Base-by-base conservation (phyloP, 2,113 vertebrate species). In the Gambusia holbrooki region DNA sequence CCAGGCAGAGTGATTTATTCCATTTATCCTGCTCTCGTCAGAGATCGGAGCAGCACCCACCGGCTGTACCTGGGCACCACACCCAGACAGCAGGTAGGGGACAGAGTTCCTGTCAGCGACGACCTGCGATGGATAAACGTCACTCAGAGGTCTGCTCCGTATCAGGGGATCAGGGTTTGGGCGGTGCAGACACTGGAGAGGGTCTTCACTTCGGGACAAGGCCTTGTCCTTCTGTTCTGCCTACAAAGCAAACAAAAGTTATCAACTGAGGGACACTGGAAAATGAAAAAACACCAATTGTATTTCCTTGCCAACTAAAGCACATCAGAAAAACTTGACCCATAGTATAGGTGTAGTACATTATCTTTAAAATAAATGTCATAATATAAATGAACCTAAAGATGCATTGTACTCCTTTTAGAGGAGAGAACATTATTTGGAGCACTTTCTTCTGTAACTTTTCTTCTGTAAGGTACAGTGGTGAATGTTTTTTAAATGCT, bases 31-130 rank as follows among this genome's bases (percentile, higher is more conserved):
- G 87, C 35, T 93, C 48, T 93, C 76, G 17, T 94, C 92, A 19
- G 74, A 62, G 66, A 82, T 84, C 58, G 93, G 89, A 71, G 93
- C 90, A 85, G 91, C 89, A 87, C 72, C 94, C 90, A 10, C 84
- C 63, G 85, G 95, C 90, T 88, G 94, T 88, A 96, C 93, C 94
- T 93, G 86, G 90, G 89, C 76, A 81, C 86, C 88, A 80, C 2
- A 93, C 74, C 83, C 93, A 25, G 92, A 83, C 51, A 85, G 87
- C 71, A 89, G 78, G 65, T 72, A 88, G 0, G 89, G 84, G 73
- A 85, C 87, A 22, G 74, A 83, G 87, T 0, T 88, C 77, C 72
- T 81, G 0, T 81, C 83, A 62, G 79, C 64, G 17, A 82, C 61
- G 84, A 76, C 73, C 28, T 93, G 78, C 68, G 95, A 94, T 87